These are phyloP conservation scores for Eulemur albifrons DNA, from an alignment of 2,797 vertebrate genomes.

Conservation along the genomic window DNA sequence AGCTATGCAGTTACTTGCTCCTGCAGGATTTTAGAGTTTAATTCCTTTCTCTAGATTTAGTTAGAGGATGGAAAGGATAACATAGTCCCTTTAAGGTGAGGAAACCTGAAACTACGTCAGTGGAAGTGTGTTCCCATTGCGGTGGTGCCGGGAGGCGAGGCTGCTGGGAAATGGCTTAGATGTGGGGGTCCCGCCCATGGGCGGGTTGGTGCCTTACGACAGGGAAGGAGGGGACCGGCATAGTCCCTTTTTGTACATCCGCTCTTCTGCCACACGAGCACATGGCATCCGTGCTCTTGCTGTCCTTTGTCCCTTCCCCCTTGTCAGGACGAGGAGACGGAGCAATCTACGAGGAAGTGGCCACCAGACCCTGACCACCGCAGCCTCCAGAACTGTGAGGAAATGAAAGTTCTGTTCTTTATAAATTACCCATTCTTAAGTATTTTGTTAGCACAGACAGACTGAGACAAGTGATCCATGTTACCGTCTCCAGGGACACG, in stretches of 20 bases:
- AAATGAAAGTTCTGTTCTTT: background rate
- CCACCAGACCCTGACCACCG: accelerated
- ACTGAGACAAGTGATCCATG: background rate
- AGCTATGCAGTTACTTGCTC: background rate
- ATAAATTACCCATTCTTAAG: background rate
- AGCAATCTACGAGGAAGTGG: background rate
- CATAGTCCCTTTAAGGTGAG: background rate
- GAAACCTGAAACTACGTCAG: background rate
- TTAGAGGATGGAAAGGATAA: background rate
- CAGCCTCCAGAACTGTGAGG: background rate
- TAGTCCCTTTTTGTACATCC: accelerated
- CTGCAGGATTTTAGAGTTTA: background rate
- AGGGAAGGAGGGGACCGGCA: too few relatives aligned
- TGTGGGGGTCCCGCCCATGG: background rate
- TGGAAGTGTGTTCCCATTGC: background rate
- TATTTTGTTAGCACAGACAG: background rate
- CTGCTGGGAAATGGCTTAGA: background rate
- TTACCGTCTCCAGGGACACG: background rate
- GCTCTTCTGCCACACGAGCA: accelerated
- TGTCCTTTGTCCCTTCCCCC: accelerated
- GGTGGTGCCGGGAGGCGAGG: background rate
- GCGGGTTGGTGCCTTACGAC: accelerated
- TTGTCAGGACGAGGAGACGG: background rate
- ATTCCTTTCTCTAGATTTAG: background rate
- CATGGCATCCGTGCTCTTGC: accelerated